Base-by-base conservation (phyloP, 2,888 invertebrate genomes). In the Tenthredo livida region DNA sequence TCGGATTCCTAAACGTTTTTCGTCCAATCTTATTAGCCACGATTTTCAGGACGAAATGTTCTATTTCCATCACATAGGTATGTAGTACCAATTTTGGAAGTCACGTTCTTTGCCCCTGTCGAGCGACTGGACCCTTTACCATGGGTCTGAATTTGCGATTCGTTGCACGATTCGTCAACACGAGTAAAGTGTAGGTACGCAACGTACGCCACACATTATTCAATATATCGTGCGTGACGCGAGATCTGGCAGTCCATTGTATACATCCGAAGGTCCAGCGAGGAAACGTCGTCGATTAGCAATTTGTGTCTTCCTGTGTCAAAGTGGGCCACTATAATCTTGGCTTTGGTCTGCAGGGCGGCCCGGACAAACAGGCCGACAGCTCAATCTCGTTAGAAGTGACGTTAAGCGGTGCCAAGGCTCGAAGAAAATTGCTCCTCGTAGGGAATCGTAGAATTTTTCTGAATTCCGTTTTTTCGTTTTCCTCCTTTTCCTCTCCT, bases 281-380 rank as follows among this genome's bases (percentile, higher is more conserved):
- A 83, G 83, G 67, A 83, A 83, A 83, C 47, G 65, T 82, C 50
- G 88, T 88, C 88, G 88, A 89, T 89, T 87, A 89, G 87, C 89
- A 91, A 91, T 90, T 90, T 90, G 90, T 89, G 88, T 87, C 90
- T 90, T 91, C 90, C 90, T 91, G 90, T 89, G 89, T 90, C 89
- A 87, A 85, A 85, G 82, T 82, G 85, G 85, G 72, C 80, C 85
- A 85, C 54, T 83, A 70, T 77, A 54, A 83, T 83, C 83, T 65
- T 70, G 83, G 47, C 83, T 80, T 80, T 61, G 61, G 67, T 83
- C 67, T 25, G 54, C 54, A n/a, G 40, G 29, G 15, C 65, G 83
- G 83, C 67, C 43, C n/a, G 83, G 67, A 65, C 83, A 83, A 70
- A 83, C 67, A 61, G 37, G 40, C 77, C 80, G 61, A 83, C 67